Percentiles rank a stretch among this genome's conserved stretches.
Conservation (phyloP, 2,113 vertebrate species). For the Lepus americanus region DNA sequence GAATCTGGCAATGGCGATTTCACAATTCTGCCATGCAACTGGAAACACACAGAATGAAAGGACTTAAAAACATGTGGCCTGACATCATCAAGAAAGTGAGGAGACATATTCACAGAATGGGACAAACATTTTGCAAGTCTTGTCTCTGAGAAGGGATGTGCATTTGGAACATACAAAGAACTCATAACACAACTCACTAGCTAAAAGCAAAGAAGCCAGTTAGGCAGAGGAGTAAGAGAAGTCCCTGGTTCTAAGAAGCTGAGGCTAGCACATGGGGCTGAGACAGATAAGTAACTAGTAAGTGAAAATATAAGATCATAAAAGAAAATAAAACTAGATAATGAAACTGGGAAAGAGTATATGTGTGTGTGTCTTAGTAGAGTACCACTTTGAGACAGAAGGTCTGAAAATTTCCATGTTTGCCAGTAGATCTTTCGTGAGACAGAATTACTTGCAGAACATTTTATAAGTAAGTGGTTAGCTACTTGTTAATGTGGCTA, state of each 20-base stretch:
- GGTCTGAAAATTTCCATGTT: not conserved
- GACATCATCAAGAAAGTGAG: slow-evolving; percentile 21
- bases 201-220: not conserved
- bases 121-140: slow-evolving; percentile 43
- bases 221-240: slow-evolving; percentile 3
- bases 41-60: not conserved
- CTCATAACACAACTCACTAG: not conserved
- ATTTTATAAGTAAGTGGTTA: slow-evolving; percentile 38
- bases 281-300: not conserved
- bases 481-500: not conserved
- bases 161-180: not conserved
- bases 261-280: not conserved
- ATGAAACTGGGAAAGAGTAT: not conserved
- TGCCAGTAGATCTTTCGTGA: slow-evolving; percentile 23
- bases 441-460: not conserved
- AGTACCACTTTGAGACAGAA: not conserved
- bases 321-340: slow-evolving; percentile 39
- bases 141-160: not conserved
- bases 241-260: not conserved
- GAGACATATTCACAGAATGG: not conserved
- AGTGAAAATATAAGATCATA: slow-evolving; percentile 9
- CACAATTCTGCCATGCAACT: not conserved
- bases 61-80: not conserved
- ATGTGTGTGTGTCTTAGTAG: not conserved
- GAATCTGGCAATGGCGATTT: slow-evolving; percentile 30